Percentiles rank a stretch among this genome's conserved stretches.
Evolutionary conservation across 2,113 vertebrate genomes (phyloP).

Genomic region (Ciconia maguari): DNA sequence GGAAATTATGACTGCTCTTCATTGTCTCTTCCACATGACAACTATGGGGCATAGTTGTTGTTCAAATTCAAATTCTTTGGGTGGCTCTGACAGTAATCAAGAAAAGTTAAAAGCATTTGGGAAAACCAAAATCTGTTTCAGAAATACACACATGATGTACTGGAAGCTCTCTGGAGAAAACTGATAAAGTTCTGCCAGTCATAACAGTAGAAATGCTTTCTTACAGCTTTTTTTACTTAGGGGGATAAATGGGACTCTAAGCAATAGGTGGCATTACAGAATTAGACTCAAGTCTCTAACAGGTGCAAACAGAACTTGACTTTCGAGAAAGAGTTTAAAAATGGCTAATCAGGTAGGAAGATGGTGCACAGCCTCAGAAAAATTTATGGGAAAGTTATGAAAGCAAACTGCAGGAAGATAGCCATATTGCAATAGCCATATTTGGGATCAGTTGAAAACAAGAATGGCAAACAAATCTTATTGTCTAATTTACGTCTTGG

Average conservation of each 20-base stretch:
- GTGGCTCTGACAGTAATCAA: not conserved
- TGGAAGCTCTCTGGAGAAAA: not conserved
- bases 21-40: not conserved
- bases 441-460: not conserved
- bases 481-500: not conserved
- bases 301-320: not conserved
- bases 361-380: not conserved
- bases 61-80: not conserved
- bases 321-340: not conserved
- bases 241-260: not conserved
- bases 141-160: not conserved
- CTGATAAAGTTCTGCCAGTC: not conserved
- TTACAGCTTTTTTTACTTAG: not conserved
- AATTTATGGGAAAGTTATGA: not conserved
- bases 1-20: not conserved
- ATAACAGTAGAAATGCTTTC: not conserved
- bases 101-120: not conserved
- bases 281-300: not conserved
- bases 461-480: not conserved
- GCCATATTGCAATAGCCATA: not conserved
- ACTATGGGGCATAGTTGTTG: not conserved
- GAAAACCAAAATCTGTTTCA: not conserved
- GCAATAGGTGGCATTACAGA: not conserved
- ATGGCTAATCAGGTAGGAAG: not conserved
- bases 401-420: not conserved